Percentiles rank a stretch among this genome's conserved stretches.
Evolutionary conservation across 2,113 vertebrate species (phyloP).

Genomic region (Petroica traversi): DNA sequence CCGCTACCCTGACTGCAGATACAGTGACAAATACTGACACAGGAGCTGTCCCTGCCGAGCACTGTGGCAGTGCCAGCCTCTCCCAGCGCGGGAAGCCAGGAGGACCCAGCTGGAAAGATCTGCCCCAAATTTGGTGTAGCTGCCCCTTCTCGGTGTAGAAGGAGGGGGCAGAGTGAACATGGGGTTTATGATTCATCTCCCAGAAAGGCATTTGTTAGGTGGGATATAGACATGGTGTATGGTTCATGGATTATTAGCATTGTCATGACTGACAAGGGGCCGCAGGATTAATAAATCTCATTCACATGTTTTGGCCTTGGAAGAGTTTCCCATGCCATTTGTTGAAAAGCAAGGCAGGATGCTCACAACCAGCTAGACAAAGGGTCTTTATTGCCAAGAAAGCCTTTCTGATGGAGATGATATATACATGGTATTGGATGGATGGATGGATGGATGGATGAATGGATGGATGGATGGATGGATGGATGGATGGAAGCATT

Average conservation of each 20-base stretch:
- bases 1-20: slow-evolving; percentile 86
- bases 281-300: slow-evolving; percentile 17
- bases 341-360: not conserved
- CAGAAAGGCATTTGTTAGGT: not conserved
- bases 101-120: not conserved
- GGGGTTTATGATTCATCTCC: not conserved
- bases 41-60: not conserved
- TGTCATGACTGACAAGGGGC: not conserved
- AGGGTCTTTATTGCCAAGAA: not conserved
- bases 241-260: not conserved
- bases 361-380: not conserved
- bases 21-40: slow-evolving; percentile 66
- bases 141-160: not conserved
- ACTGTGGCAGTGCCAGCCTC: not conserved
- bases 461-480: not conserved
- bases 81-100: accelerated
- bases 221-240: not conserved
- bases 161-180: not conserved
- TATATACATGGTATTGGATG: not conserved
- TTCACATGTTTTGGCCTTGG: not conserved
- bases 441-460: not conserved
- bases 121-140: not conserved
- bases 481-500: not conserved
- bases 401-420: not conserved
- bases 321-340: not conserved